Percentiles rank a stretch among this genome's conserved stretches.
Conservation (phyloP, 2,888 invertebrate species). For the Arrhopalites spinosus region DNA sequence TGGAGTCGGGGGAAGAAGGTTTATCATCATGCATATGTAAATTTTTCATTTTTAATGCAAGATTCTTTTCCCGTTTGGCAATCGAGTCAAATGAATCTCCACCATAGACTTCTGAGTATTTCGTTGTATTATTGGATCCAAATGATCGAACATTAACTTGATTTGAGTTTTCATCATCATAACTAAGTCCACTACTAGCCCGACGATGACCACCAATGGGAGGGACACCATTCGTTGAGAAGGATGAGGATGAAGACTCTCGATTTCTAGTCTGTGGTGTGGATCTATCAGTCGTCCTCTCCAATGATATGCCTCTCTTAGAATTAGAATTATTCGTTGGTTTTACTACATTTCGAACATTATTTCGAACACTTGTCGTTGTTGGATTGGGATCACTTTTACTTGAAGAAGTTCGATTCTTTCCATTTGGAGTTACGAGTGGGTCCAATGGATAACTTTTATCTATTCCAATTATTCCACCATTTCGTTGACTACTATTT, state of each 20-base stretch:
- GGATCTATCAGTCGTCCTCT: constrained; percentile 17
- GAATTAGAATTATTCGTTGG: not conserved
- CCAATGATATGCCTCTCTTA: constrained; percentile 34
- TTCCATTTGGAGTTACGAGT: constrained; percentile 40
- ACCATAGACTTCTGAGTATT: constrained; percentile 32
- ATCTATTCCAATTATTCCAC: constrained; percentile 51
- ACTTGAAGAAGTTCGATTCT: constrained; percentile 39
- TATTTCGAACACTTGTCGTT: constrained; percentile 5
- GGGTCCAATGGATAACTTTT: constrained; percentile 57
- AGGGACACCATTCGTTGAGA: constrained; percentile 12
- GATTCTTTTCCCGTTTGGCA: constrained; percentile 29
- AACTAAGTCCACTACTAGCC: constrained; percentile 34
- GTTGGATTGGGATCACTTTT: constrained; percentile 46
- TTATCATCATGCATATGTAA: constrained; percentile 22
- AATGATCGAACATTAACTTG: not conserved
- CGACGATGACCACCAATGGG: constrained; percentile 9
- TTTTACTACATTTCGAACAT: constrained; percentile 5
- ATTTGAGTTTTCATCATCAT: constrained; percentile 27
- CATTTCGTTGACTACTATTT: constrained; percentile 27
- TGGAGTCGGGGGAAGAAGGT: constrained; percentile 27
- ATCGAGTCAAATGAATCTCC: constrained; percentile 1
- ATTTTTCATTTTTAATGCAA: constrained; percentile 35
- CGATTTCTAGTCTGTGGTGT: constrained; percentile 18
- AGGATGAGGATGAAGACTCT: constrained; percentile 19
- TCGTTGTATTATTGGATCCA: constrained; percentile 14